Evolutionary conservation across 2,797 vertebrate species (phyloP).

Genomic region (Lacerta bilineata): DNA sequence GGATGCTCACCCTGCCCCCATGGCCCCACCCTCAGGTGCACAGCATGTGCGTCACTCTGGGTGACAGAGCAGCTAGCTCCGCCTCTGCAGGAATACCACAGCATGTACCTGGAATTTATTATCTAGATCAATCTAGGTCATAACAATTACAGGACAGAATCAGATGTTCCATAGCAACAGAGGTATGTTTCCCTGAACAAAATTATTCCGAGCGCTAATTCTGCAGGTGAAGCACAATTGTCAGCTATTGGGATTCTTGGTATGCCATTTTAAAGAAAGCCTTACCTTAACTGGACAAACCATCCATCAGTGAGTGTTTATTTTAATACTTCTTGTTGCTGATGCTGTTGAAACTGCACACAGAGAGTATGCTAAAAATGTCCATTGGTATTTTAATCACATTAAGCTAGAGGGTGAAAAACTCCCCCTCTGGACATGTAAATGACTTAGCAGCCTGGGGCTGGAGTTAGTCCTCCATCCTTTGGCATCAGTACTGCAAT

Average conservation of each 20-base stretch:
- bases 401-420: slow-evolving; percentile 47
- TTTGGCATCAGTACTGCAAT: slow-evolving; percentile 49
- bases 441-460: slow-evolving; percentile 54
- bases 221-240: neutral
- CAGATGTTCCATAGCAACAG: neutral
- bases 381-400: slow-evolving; percentile 58
- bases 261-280: neutral
- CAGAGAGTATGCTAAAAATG: slow-evolving; percentile 46
- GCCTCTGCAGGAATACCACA: too few relatives aligned
- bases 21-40: too few relatives aligned
- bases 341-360: slow-evolving; percentile 42
- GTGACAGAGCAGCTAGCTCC: too few relatives aligned
- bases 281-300: slow-evolving; percentile 24
- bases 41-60: too few relatives aligned
- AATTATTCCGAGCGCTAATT: neutral
- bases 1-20: too few relatives aligned
- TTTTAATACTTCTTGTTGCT: slow-evolving; percentile 19
- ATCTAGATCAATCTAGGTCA: neutral
- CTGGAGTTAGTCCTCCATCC: slow-evolving; percentile 15
- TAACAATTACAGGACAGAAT: neutral
- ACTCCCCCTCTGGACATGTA: slow-evolving; percentile 54
- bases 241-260: slow-evolving; percentile 30
- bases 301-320: slow-evolving; percentile 32
- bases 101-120: neutral
- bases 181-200: neutral